Base-by-base conservation (phyloP, 2,797 vertebrate genomes). In the Emys orbicularis region DNA sequence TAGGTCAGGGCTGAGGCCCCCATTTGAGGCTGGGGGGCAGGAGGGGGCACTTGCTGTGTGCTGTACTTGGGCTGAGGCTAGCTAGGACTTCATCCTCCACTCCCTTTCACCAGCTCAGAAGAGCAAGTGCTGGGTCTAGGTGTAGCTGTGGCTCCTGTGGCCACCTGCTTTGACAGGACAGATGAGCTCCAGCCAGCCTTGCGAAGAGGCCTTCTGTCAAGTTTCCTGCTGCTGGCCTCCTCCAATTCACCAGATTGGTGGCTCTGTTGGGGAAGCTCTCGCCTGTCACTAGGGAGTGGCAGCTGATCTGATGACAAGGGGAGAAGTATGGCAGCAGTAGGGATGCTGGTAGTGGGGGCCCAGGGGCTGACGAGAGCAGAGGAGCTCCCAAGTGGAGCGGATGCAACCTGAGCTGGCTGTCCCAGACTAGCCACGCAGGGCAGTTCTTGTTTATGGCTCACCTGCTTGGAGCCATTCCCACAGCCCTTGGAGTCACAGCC, bases 121-220 rank as follows among this genome's bases (percentile, higher is more conserved):
- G 56, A 27, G 27, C 56, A 29, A 57, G 56, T 0, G 0, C 65
- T 57, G 3, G 0, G 27, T 1, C 8, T 56, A 11, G 54, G 54
- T 65, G 59, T 16, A 31, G 31, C 31, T 27, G 12, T 61, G 59
- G 57, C 31, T 59, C 29, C 57, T 59, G 57, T 59, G 57, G 57
- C 57, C 59, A 61, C 59, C 29, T 15, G 31, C 31, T 61, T 61
- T 65, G 34, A 65, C 13, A 8, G 16, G 59, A 65, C 34, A 34
- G 31, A 3, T 15, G 59, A 65, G 59, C 59, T 27, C 31, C 13
- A 34, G 59, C 31, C 15, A 61, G 31, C 34, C 59, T 65, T 65
- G 31, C 8, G 8, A 5, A 65, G 59, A 53, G 29, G 7, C 61
- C 34, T 65, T 65, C 34, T 65, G 7, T 6, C 13, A n/a, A 8